Evolutionary conservation across 2,888 invertebrate species (phyloP).

Genomic region (Pollenia griseotomentosa): DNA sequence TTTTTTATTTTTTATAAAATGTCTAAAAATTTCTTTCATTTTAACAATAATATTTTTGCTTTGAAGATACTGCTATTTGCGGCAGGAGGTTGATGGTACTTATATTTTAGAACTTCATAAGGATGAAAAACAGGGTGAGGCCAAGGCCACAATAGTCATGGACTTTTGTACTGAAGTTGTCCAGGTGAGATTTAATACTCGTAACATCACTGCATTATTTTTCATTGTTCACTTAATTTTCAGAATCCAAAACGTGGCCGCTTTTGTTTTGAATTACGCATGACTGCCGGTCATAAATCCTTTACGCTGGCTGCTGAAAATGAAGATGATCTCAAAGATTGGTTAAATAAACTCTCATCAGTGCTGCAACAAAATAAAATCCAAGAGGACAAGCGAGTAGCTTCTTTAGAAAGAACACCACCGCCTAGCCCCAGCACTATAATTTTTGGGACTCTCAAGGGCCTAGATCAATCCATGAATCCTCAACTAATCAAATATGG

Average conservation of each 20-base stretch:
- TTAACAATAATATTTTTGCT: not conserved
- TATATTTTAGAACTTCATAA: constrained; percentile 96
- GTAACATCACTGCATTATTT: not conserved
- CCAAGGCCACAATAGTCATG: constrained; percentile 96
- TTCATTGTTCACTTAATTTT: not conserved
- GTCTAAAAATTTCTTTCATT: not conserved
- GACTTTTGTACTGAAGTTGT: constrained; percentile 96
- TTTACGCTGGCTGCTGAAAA: constrained; percentile 94
- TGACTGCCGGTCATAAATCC: constrained; percentile 93
- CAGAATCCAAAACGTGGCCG: constrained; percentile 93
- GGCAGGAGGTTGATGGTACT: constrained; percentile 95
- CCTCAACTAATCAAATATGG: constrained; percentile 95
- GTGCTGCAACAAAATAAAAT: constrained; percentile 93
- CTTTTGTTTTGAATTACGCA: constrained; percentile 94
- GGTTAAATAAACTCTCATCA: constrained; percentile 92
- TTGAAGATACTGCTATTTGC: constrained; percentile 91
- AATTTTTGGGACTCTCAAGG: constrained; percentile 93
- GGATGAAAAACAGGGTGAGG: constrained; percentile 95
- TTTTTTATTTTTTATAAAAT: not conserved
- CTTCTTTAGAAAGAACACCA: constrained; percentile 87
- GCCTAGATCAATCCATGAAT: constrained; percentile 96
- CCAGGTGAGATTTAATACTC: constrained; percentile 85
- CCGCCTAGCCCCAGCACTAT: constrained; percentile 87
- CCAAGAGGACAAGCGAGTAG: constrained; percentile 91
- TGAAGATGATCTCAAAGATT: constrained; percentile 92